Base-by-base conservation (phyloP, 1,140 invertebrate genomes). In the Pseudoatta argentina region DNA sequence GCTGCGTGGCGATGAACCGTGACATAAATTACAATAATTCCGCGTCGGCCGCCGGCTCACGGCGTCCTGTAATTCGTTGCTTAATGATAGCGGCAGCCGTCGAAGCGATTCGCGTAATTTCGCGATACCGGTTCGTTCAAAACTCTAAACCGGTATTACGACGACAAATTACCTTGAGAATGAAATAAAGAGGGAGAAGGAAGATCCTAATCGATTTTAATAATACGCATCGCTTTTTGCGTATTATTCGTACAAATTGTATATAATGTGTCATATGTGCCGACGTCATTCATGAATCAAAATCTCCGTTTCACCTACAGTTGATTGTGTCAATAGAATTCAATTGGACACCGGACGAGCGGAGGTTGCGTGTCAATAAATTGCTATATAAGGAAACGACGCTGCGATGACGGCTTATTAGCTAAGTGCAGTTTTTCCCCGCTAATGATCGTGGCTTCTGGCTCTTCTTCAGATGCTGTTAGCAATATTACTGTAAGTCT, bases 1-100 rank as follows among this genome's bases (percentile, higher is more conserved):
- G 39, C 34, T 18, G 21, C 57, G 8, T 53, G 39, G 66, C 21
- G 24, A 73, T 73, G 53, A 83, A 83, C 55, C 39, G 69, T 83
- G 79, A 83, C 69, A 73, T 83, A 82, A 82, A 82, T 82, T 82
- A 82, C 34, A 72, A 82, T 82, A 82, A 82, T 82, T 72, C 67
- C 34, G 53, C 66, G 66, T 14, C 34, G 18, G 53, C 30, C 78
- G 66, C 61, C 61, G 53, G 66, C 53, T 48, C 34, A 30, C 48
- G 64, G 34, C 44, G 14, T 79, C 77, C 63, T 71, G 34, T 82
- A 82, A 82, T 71, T 72, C 79, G 55, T 73, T 83, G 66, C 67
- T 82, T 82, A 83, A 83, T 73, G 66, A 72, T 57, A 83, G 69
- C 27, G 39, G 55, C 69, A 55, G 66, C 34, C 66, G 64, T 27